Evolutionary conservation across 1,140 invertebrate species (phyloP).

Genomic region (Hyposmocoma kahamanoa): DNA sequence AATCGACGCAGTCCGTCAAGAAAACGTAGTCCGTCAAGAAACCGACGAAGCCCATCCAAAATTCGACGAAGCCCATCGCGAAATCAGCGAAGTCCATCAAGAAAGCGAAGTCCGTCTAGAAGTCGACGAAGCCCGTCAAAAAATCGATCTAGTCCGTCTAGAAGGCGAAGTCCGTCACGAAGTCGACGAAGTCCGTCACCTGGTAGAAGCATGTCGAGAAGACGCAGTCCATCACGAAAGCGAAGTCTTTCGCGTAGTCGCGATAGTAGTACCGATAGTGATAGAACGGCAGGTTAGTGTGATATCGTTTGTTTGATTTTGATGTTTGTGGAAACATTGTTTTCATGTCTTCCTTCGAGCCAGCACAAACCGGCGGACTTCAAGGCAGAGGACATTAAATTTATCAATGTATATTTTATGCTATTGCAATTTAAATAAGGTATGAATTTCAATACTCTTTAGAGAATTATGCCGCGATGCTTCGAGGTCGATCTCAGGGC

Average conservation of each 20-base stretch:
- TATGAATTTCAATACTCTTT: too few relatives aligned
- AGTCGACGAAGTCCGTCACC: neutral
- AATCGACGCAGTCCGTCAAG: neutral
- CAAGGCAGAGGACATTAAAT: too few relatives aligned
- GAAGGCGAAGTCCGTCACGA: neutral
- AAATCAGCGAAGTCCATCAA: neutral
- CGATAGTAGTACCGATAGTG: slow-evolving; percentile 29
- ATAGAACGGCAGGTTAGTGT: slow-evolving; percentile 28
- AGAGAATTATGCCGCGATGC: too few relatives aligned
- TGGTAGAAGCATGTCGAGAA: neutral
- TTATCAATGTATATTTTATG: too few relatives aligned
- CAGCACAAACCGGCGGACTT: too few relatives aligned
- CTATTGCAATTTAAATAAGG: too few relatives aligned
- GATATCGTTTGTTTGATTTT: too few relatives aligned
- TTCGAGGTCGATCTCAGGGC: too few relatives aligned
- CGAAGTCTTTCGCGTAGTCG: neutral
- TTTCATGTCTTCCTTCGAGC: too few relatives aligned
- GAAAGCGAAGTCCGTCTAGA: slow-evolving; percentile 1
- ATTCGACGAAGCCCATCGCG: neutral
- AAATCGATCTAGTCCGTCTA: neutral
- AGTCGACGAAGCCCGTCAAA: neutral
- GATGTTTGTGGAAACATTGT: too few relatives aligned
- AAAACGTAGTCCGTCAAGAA: neutral
- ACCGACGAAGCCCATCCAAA: neutral
- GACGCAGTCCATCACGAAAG: neutral